Conservation (phyloP, 2,113 vertebrate genomes). For the Sinocyclocheilus maitianheensis region DNA sequence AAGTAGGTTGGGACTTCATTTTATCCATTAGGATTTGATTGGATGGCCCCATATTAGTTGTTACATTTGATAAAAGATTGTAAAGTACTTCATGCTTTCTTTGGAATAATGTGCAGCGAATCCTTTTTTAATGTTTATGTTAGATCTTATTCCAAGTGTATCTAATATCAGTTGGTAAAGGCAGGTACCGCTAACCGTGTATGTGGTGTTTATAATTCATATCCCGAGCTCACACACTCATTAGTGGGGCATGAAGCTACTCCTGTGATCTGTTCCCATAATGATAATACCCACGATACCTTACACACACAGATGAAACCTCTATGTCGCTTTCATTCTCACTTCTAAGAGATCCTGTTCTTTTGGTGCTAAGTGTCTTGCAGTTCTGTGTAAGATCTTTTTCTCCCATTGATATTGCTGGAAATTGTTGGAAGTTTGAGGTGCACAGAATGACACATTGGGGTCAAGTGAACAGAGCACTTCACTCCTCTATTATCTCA, state of each 20-base stretch:
- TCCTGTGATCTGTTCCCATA: background rate
- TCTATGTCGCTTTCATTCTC: slow-evolving; percentile 61
- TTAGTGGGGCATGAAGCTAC: background rate
- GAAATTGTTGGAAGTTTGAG: slow-evolving; percentile 64
- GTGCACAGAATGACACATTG: slow-evolving; percentile 70
- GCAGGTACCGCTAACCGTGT: background rate
- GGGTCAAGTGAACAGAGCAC: slow-evolving; percentile 60
- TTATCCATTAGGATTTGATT: background rate
- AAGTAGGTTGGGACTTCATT: background rate
- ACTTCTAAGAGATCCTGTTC: slow-evolving; percentile 7
- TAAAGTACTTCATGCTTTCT: background rate
- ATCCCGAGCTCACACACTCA: background rate
- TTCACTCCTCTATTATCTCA: slow-evolving; percentile 40
- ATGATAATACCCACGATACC: slow-evolving; percentile 19
- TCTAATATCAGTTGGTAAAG: background rate
- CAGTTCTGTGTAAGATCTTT: slow-evolving; percentile 56
- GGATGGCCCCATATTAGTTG: background rate
- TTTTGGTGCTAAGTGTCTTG: slow-evolving; percentile 45
- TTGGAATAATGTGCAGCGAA: background rate
- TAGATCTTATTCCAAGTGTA: background rate
- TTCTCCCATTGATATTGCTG: slow-evolving; percentile 65
- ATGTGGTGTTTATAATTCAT: background rate
- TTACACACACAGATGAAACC: background rate
- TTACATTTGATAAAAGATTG: background rate
- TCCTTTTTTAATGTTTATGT: background rate